Evolutionary conservation across 2,888 invertebrate genomes (phyloP), one percentile per base, ranked within the genome.

Genomic region (Lamellibrachia columna): DNA sequence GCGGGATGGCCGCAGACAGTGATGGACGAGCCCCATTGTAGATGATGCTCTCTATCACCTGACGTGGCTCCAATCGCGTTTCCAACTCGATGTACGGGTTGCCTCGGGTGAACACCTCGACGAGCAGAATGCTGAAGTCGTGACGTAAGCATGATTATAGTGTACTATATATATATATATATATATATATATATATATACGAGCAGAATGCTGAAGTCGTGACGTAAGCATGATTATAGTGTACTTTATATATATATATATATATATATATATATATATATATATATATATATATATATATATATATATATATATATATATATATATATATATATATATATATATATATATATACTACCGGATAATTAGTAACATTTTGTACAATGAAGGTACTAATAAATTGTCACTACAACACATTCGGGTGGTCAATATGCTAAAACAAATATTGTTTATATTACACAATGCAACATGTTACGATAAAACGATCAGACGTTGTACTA

Each of bases 171-270:
- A 55, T 55, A 55, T 7, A 90, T 90, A 90, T 90, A 90, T 90
- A 96, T 94, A 4, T 91, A 52, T 2, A 95, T 94, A 93, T 96
- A 96, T 40, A 96, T 94, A 93, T 96, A 96, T 92, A 95, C 95
- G 11, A 96, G 93, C 11, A 96, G 11, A 6, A 93, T 90, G 22
- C 75, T 75, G 75, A 75, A 40, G 40, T 11, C 15, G 75, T 22
- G 22, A 75, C 55, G 55, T 55, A 9, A 55, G 55, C 55, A 55
- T 3, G 55, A 55, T 55, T 55, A 9, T 55, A 55, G 7, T 9
- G 8, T 9, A 7, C 55, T 9, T n/a, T n/a, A n/a, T n/a, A n/a
- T n/a, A n/a, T n/a, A n/a, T n/a, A n/a, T n/a, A n/a, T n/a, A n/a
- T n/a, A n/a, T n/a, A 40, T 0, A 40, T 40, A 40, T 40, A 40